phyloP scores from a whole-genome alignment of 1,140 invertebrate genomes.

The Drosophila ogumai region DNA sequence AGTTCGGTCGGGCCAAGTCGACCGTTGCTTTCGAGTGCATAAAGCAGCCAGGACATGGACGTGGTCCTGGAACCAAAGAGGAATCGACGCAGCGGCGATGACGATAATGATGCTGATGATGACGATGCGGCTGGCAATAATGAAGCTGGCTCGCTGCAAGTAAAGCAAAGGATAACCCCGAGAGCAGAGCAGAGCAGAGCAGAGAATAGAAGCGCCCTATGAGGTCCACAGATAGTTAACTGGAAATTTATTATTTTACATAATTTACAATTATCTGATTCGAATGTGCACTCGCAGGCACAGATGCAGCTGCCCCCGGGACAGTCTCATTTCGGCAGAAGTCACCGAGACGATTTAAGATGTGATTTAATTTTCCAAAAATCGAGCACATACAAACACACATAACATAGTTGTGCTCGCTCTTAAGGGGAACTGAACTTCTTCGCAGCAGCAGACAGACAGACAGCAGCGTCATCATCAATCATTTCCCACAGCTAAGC shows the following conservation, averaged over 20 bases:
- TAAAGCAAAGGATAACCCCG: slow-evolving; percentile 15
- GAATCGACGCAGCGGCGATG: slow-evolving; percentile 27
- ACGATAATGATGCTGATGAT: slow-evolving; percentile 15
- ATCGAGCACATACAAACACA: slow-evolving; percentile 5
- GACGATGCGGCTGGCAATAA: slow-evolving; percentile 9
- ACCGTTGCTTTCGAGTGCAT: slow-evolving; percentile 48
- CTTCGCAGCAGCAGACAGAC: slow-evolving; percentile 7
- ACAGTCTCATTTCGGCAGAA: slow-evolving; percentile 53
- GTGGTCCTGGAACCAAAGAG: slow-evolving; percentile 50
- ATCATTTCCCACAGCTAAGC: slow-evolving; percentile 31
- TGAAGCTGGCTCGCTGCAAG: slow-evolving; percentile 32
- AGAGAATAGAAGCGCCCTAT: slow-evolving; percentile 72
- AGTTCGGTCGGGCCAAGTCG: slow-evolving; percentile 47
- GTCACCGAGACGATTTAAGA: slow-evolving; percentile 68
- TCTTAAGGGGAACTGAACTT: slow-evolving; percentile 23
- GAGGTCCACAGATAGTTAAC: slow-evolving; percentile 79
- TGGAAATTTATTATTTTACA: slow-evolving; percentile 84
- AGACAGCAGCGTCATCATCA: slow-evolving; percentile 31
- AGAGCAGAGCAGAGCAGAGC: slow-evolving; percentile 2
- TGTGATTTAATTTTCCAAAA: slow-evolving; percentile 71
- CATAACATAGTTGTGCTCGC: not conserved
- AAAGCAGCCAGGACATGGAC: slow-evolving; percentile 49
- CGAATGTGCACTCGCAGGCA: slow-evolving; percentile 68
- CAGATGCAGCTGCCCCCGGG: slow-evolving; percentile 41
- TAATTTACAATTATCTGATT: slow-evolving; percentile 84